A percentile compares a stretch with the other conserved stretches of the same genome.
phyloP scores from a whole-genome alignment of 64 coral and sea anemone genomes.

The Catalaphyllia jardinei region DNA sequence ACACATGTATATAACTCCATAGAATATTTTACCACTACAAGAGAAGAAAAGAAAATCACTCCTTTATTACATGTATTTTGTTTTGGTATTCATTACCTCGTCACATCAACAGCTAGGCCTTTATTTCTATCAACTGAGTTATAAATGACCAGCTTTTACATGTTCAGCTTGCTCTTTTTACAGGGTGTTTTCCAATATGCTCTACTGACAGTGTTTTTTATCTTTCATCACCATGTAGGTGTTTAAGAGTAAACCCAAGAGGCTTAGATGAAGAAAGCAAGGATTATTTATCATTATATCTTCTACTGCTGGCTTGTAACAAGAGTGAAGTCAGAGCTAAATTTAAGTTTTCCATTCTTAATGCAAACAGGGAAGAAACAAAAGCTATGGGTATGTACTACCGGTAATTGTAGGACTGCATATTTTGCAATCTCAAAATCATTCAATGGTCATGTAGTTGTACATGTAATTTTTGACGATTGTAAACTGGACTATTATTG shows the following conservation, averaged over 20 bases:
- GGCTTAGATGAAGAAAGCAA: slow-evolving; percentile 99
- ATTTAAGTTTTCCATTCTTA: slow-evolving; percentile 99
- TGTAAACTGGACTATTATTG: no score
- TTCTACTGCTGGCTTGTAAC: slow-evolving; percentile 90
- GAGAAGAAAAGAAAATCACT: no score
- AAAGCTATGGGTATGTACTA: slow-evolving; percentile 94
- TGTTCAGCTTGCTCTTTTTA: not conserved
- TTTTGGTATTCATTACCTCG: no score
- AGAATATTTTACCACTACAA: no score
- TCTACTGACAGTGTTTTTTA: not conserved
- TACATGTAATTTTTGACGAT: not conserved
- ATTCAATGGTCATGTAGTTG: not conserved
- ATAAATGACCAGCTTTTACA: not conserved
- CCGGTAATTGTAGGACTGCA: not conserved
- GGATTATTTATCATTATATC: slow-evolving; percentile 94
- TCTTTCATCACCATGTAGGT: slow-evolving; percentile 46
- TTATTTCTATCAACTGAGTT: no score
- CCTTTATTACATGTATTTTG: no score
- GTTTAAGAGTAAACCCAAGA: slow-evolving; percentile 94
- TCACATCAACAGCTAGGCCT: no score
- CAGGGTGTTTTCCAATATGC: no score
- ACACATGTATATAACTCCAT: no score
- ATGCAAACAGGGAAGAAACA: slow-evolving; percentile 99
- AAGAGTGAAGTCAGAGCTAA: slow-evolving; percentile 99
- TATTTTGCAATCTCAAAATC: no score